phyloP scores from a whole-genome alignment of 2,888 invertebrate species.

The Loripinus fragilis region DNA sequence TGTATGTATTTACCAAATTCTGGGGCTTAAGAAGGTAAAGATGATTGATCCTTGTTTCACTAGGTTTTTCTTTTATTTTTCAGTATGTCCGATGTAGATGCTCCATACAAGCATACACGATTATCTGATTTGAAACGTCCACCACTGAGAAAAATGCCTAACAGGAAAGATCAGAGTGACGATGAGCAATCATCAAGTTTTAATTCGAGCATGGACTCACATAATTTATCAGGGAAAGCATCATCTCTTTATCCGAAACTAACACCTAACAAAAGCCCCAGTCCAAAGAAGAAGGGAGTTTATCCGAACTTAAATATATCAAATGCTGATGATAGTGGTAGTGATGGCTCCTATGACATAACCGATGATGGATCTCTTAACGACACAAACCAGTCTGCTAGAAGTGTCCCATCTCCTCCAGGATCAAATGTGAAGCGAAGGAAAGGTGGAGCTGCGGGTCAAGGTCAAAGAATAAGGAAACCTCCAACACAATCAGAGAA shows the following conservation, averaged over 20 bases:
- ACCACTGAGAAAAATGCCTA: not conserved
- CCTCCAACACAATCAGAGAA: not conserved
- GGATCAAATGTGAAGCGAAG: not conserved
- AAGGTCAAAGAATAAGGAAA: not conserved
- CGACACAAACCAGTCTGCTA: constrained; percentile 1
- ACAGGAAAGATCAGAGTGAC: not conserved
- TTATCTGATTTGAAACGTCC: not conserved
- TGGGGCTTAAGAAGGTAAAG: too few relatives aligned
- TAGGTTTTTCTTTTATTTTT: too few relatives aligned
- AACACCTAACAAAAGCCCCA: not conserved
- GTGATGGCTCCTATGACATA: not conserved
- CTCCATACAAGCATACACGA: not conserved
- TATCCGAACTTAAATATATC: not conserved
- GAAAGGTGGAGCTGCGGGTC: not conserved
- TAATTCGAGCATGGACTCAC: not conserved
- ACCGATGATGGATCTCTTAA: not conserved
- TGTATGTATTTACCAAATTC: too few relatives aligned
- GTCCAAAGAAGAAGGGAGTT: not conserved
- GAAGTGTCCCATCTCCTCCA: not conserved
- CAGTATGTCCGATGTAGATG: constrained; percentile 7
- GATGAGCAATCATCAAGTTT: not conserved
- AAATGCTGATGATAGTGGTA: not conserved
- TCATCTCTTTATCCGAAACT: not conserved
- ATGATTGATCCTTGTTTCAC: too few relatives aligned
- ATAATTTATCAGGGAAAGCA: not conserved